Conservation (phyloP, 2,797 vertebrate genomes). For the Eupleurogrammus muticus region DNA sequence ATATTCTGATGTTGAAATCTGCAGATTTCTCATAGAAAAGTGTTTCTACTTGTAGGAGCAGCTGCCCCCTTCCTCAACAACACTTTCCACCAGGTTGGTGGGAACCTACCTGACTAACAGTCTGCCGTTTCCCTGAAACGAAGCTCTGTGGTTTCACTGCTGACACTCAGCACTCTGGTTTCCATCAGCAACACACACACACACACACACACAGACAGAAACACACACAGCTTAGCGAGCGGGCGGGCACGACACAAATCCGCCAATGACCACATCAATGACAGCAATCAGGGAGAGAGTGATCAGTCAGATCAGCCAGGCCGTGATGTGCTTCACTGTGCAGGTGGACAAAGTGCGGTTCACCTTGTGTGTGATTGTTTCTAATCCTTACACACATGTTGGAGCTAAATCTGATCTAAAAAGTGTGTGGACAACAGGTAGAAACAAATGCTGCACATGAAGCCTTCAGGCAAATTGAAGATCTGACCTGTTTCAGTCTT, state of each 20-base stretch:
- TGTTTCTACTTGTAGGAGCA: background rate
- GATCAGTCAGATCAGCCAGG: background rate
- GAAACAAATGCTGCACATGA: no score
- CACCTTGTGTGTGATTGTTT: no score
- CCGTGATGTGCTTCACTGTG: no score
- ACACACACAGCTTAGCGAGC: background rate
- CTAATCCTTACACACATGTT: no score
- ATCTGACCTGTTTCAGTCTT: no score
- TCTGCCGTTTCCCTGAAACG: constrained; percentile 69
- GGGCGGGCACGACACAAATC: background rate
- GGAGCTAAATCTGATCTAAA: no score
- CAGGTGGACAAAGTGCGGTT: background rate
- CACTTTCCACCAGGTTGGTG: constrained; percentile 40
- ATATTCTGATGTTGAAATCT: background rate
- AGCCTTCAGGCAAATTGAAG: no score
- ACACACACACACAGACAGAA: constrained; percentile 19
- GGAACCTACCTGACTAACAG: constrained; percentile 45
- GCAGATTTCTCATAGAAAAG: constrained; percentile 1
- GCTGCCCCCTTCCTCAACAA: constrained; percentile 2
- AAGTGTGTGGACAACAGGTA: no score
- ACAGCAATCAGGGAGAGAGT: background rate
- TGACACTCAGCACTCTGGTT: constrained; percentile 52
- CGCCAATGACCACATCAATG: background rate
- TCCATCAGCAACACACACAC: constrained; percentile 48
- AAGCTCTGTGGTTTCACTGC: constrained; percentile 71